Conservation (phyloP, 64 coral and sea anemone genomes). For the Actinia tenebrosa region DNA sequence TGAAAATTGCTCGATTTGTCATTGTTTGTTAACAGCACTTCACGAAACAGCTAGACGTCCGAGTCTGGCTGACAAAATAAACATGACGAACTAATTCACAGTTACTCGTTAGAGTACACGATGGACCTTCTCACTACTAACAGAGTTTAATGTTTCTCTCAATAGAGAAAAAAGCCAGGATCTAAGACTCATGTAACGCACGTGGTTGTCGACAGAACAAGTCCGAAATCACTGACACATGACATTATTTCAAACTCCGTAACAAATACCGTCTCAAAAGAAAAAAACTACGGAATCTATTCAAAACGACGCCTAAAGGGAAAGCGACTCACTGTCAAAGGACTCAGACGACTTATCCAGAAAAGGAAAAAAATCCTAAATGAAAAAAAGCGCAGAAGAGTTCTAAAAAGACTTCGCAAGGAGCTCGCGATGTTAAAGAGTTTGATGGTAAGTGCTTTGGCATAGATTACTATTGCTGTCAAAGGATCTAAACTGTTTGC, state of each 20-base stretch:
- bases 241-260: neutral
- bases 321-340: slow-evolving; percentile 1
- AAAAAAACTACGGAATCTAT: neutral
- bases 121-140: neutral
- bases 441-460: slow-evolving; percentile 1
- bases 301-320: neutral
- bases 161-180: neutral
- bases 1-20: neutral
- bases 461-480: neutral
- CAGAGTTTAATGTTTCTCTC: neutral
- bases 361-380: neutral
- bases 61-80: neutral
- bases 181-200: neutral
- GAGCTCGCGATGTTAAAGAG: slow-evolving; percentile 8
- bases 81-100: neutral
- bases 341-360: neutral
- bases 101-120: neutral
- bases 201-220: slow-evolving; percentile 5
- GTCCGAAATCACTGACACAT: neutral
- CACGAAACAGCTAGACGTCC: neutral
- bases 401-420: slow-evolving; percentile 23
- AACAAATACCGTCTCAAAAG: slow-evolving; percentile 6
- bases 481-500: neutral
- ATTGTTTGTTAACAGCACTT: slow-evolving; percentile 4
- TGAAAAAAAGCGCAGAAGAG: neutral